Evolutionary conservation across 2,797 vertebrate genomes (phyloP).

Genomic region (Phrynocephalus guinanensis): DNA sequence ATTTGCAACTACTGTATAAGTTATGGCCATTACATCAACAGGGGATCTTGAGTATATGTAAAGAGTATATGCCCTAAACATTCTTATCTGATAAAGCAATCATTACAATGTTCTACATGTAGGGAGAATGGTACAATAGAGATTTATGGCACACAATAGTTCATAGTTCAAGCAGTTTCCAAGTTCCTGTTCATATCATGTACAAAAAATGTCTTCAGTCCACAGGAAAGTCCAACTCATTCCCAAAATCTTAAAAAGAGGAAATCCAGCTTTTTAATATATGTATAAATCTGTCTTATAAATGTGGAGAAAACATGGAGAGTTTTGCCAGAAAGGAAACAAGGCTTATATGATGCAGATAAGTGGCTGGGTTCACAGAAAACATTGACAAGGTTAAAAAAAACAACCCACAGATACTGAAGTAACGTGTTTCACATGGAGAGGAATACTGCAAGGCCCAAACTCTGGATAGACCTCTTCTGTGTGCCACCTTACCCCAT

Average conservation of each 20-base stretch:
- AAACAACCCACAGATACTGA: not conserved
- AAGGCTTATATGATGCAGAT: not conserved
- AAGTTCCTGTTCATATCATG: not conserved
- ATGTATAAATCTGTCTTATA: constrained; percentile 8
- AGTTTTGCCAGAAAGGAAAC: constrained; percentile 3
- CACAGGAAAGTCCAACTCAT: not conserved
- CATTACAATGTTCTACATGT: not conserved
- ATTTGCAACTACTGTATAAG: not conserved
- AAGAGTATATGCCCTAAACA: not conserved
- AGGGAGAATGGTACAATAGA: not conserved
- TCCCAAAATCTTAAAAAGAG: not conserved
- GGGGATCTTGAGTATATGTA: not conserved
- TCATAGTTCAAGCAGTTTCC: not conserved
- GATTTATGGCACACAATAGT: not conserved
- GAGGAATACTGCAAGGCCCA: not conserved
- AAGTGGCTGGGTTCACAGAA: not conserved
- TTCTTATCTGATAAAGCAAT: not conserved
- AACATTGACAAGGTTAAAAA: not conserved
- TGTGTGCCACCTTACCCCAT: not conserved
- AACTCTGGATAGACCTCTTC: not conserved
- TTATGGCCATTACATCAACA: not conserved
- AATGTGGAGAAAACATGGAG: not conserved
- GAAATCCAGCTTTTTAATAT: not conserved
- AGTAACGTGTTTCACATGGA: not conserved
- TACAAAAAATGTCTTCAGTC: not conserved